Percentiles rank a stretch among this genome's conserved stretches.
phyloP scores from a whole-genome alignment of 2,888 invertebrate species.

The Melanargia galathea region DNA sequence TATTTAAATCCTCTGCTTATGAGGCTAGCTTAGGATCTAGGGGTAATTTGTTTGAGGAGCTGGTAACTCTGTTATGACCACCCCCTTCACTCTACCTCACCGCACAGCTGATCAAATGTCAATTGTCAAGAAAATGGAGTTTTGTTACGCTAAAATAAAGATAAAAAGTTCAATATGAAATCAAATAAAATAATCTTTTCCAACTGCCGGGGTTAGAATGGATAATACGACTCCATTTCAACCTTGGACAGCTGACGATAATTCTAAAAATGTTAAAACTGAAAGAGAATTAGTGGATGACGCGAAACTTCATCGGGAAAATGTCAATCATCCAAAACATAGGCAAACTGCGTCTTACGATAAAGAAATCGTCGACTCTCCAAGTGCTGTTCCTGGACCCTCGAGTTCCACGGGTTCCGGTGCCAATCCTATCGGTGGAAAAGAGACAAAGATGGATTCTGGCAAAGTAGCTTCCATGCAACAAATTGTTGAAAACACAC shows the following conservation, averaged over 20 bases:
- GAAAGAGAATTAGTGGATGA: slow-evolving; percentile 78
- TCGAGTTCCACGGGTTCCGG: slow-evolving; percentile 61
- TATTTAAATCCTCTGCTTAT: no score
- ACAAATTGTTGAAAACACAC: slow-evolving; percentile 84
- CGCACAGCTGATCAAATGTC: slow-evolving; percentile 80
- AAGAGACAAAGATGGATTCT: slow-evolving; percentile 74
- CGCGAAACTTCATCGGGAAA: slow-evolving; percentile 82
- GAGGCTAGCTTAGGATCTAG: no score
- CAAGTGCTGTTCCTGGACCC: slow-evolving; percentile 69
- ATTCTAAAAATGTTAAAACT: slow-evolving; percentile 75
- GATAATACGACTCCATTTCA: slow-evolving; percentile 79
- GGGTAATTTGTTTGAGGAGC: no score
- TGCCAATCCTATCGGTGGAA: slow-evolving; percentile 54
- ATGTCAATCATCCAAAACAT: slow-evolving; percentile 83
- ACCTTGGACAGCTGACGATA: slow-evolving; percentile 77
- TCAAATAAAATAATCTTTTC: slow-evolving; percentile 58
- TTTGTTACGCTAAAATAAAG: slow-evolving; percentile 75
- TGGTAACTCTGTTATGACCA: no score
- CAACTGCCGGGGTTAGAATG: slow-evolving; percentile 72
- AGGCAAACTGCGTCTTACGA: slow-evolving; percentile 82
- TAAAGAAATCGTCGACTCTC: slow-evolving; percentile 75
- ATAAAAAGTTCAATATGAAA: slow-evolving; percentile 72
- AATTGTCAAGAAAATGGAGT: slow-evolving; percentile 81
- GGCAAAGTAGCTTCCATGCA: slow-evolving; percentile 81
- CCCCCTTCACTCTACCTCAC: slow-evolving; percentile 64